phyloP scores from a whole-genome alignment of 2,888 invertebrate species.

The Nomada ferruginata region DNA sequence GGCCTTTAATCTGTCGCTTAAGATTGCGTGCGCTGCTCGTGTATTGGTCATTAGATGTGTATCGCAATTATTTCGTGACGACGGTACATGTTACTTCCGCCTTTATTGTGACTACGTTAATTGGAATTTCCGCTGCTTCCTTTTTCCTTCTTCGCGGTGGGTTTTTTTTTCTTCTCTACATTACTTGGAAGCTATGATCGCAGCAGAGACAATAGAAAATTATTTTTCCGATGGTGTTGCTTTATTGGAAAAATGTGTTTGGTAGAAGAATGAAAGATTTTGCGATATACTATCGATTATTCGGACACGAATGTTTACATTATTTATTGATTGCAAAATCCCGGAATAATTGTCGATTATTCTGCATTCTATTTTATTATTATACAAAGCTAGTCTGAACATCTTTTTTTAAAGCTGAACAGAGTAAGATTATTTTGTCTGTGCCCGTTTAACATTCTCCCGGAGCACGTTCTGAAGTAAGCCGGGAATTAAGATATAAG shows the following conservation, averaged over 20 bases:
- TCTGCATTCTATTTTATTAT: too few relatives aligned
- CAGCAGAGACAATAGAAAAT: neutral
- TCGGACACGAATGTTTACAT: too few relatives aligned
- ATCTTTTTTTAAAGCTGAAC: neutral
- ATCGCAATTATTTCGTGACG: conserved; percentile 33
- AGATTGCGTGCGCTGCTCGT: too few relatives aligned
- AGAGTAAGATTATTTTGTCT: neutral
- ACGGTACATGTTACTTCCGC: conserved; percentile 14
- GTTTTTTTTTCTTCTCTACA: neutral
- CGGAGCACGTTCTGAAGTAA: too few relatives aligned
- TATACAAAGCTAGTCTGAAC: neutral
- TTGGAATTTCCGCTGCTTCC: conserved; percentile 22
- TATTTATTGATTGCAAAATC: too few relatives aligned
- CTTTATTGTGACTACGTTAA: conserved; percentile 1
- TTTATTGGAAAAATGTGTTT: neutral
- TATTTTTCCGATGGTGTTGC: neutral
- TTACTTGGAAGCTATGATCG: neutral
- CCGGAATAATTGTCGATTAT: too few relatives aligned
- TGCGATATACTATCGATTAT: too few relatives aligned
- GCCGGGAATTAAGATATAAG: conserved; percentile 11
- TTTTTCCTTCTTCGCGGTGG: conserved; percentile 20
- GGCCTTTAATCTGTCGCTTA: conserved; percentile 1
- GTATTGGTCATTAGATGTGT: conserved; percentile 2
- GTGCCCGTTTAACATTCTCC: conserved; percentile 6
- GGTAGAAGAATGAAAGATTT: too few relatives aligned